phyloP scores from a whole-genome alignment of 30 jellyfish, hydroid and myxozoan species.

The Hydractinia symbiolongicarpus region DNA sequence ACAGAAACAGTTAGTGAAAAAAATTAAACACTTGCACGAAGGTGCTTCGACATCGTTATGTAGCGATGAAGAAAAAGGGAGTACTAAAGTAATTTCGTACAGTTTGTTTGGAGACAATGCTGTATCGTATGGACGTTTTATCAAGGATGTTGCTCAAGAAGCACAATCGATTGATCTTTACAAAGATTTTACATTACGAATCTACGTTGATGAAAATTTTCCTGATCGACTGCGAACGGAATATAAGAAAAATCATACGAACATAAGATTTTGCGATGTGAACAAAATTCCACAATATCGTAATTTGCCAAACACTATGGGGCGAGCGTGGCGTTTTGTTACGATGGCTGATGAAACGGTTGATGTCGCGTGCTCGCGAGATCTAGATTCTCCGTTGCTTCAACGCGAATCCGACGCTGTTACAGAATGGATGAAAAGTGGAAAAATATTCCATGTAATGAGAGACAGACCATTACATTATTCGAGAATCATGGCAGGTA shows the following conservation, averaged over 20 bases:
- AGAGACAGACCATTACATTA: slow-evolving; percentile 4
- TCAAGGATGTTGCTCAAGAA: not conserved
- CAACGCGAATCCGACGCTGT: slow-evolving; percentile 25
- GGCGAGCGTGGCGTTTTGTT: slow-evolving; percentile 9
- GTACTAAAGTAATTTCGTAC: slow-evolving; percentile 1
- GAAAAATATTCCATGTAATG: slow-evolving; percentile 6
- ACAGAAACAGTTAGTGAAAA: not conserved
- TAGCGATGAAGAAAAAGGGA: not conserved
- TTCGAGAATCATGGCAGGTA: slow-evolving; percentile 13
- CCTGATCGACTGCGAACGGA: not conserved
- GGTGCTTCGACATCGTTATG: not conserved
- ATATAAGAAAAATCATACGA: not conserved
- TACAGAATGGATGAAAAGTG: not conserved
- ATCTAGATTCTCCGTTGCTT: slow-evolving; percentile 27
- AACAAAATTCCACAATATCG: not conserved
- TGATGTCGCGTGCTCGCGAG: slow-evolving; percentile 17
- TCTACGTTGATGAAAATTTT: slow-evolving; percentile 6
- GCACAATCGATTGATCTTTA: not conserved
- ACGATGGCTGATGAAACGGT: slow-evolving; percentile 20
- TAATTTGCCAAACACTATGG: not conserved
- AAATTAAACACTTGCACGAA: not conserved
- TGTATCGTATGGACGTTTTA: not conserved
- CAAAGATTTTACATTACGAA: slow-evolving; percentile 3
- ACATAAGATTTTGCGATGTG: slow-evolving; percentile 12
- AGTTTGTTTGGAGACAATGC: slow-evolving; percentile 10